Base-by-base conservation (phyloP, 2,797 vertebrate species). In the Chloroceryle inda region DNA sequence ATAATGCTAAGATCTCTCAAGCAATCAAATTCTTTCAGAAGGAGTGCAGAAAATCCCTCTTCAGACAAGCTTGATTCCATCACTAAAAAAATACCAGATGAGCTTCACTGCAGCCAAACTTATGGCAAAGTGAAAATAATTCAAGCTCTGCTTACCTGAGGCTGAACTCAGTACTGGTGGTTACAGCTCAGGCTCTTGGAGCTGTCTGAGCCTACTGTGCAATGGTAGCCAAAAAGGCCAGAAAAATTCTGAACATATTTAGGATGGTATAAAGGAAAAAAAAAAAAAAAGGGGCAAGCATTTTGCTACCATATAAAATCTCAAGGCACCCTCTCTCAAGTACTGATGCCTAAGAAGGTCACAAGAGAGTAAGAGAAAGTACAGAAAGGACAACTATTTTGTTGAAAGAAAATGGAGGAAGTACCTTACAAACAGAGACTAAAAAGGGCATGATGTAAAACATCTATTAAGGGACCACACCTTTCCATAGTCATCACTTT, bases 181-280 rank as follows among this genome's bases (percentile, higher is more conserved):
- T 35, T 62, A 66, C 10, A 82, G 29, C 21, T 82, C 52, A 72
- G 17, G 23, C 3, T 58, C 8, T 47, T 4, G 4, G 7, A 23
- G 4, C 12, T 85, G 29, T 5, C n/a, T 50, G 0, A 0, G 26
- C 5, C 11, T 44, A 45, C 6, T 67, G 50, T 85, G 63, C 11
- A 82, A 69, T 6, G 22, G 49, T 27, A 61, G 7, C 7, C 11
- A 14, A 82, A 87, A 33, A 50, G 20, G 15, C 5, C 24, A 67
- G 27, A 38, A 84, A 52, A 90, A 53, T 11, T 44, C 12, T 29
- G 47, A 22, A 44, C 4, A 20, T 63, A 12, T 59, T 68, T 49
- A 35, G 33, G 29, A 22, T 11, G 56, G 4, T 6, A 31, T 33
- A 40, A 68, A 24, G 6, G 10, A 37, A 8, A 76, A 77, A 79